Evolutionary conservation across 2,797 vertebrate species (phyloP), one percentile per base, ranked within the genome.

Genomic region (Aulostomus chinensis): DNA sequence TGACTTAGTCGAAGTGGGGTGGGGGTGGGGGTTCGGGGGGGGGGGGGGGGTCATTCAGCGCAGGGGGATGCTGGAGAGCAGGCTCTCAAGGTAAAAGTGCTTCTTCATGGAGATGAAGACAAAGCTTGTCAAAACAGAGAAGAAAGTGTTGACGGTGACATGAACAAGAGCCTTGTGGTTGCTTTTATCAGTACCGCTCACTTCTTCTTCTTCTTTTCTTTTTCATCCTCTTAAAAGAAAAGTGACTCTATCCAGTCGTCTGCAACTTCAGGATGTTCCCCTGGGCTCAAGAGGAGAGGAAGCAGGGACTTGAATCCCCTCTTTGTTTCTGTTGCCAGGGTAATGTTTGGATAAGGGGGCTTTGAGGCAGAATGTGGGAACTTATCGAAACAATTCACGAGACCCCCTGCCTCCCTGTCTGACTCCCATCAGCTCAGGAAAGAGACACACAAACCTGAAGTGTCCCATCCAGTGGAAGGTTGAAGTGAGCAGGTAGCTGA

Each of bases 241-340:
- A 13, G 39, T 65, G 31, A 40, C 41, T 40, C 20, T 73, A 56
- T 76, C 41, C 46, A 49, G 41, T 32, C 40, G 39, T 64, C 57
- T 60, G 39, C 55, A 68, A 65, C 56, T 73, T 76, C 80, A 89
- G 86, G 86, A 91, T 89, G 82, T 78, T 58, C 73, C 83, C 76
- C 79, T 52, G 50, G 74, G 81, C 66, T 85, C 68, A 55, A 25
- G 60, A 60, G 65, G 73, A 79, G 52, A 67, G 67, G 69, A 68
- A 69, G 67, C 62, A 50, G 58, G 52, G 50, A 12, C 50, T 34
- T 90, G 72, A 91, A 89, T 89, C 77, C 70, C 45, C 25, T 83
- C 86, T 88, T 89, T 89, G 84, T 90, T 86, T 81, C 81, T 65
- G 65, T 78, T 84, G 85, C 85, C 81, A 82, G 62, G 39, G 35